Conservation (phyloP, 2,797 vertebrate species). For the Esox masquinongy region DNA sequence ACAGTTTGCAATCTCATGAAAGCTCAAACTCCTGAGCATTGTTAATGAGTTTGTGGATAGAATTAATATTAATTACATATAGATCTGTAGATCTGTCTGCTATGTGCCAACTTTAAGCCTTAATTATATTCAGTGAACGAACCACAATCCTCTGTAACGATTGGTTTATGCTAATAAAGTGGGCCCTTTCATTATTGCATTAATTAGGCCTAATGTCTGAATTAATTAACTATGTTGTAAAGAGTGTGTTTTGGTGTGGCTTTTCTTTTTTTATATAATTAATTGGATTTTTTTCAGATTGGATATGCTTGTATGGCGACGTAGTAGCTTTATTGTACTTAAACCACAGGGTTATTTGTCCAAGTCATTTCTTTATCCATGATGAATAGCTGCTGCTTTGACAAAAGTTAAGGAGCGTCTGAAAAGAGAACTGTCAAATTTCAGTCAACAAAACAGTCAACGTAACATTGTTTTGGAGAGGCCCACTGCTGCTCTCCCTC, state of each 20-base stretch:
- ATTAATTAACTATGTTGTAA: neutral
- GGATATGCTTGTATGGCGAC: too few species aligned
- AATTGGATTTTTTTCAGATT: too few species aligned
- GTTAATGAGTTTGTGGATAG: conserved; percentile 40
- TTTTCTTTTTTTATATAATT: neutral
- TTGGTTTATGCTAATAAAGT: conserved; percentile 10
- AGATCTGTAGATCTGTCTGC: conserved; percentile 17
- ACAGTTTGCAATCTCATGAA: conserved; percentile 60
- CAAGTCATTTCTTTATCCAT: too few species aligned
- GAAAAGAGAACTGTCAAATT: too few species aligned
- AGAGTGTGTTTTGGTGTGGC: neutral
- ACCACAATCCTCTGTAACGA: conserved; percentile 18
- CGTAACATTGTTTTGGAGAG: too few species aligned
- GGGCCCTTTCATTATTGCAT: neutral
- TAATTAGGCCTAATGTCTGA: neutral
- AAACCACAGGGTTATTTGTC: neutral
- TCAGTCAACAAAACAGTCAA: too few species aligned
- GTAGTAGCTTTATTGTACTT: neutral
- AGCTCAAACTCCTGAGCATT: conserved; percentile 47
- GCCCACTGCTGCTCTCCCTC: too few species aligned
- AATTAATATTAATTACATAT: conserved; percentile 40
- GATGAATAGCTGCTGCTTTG: too few species aligned
- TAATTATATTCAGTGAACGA: conserved; percentile 45
- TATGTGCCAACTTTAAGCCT: conserved; percentile 23
- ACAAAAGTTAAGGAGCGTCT: too few species aligned